Evolutionary conservation across 2,797 vertebrate genomes (phyloP).

Genomic region (Oreonectes daqikongensis): DNA sequence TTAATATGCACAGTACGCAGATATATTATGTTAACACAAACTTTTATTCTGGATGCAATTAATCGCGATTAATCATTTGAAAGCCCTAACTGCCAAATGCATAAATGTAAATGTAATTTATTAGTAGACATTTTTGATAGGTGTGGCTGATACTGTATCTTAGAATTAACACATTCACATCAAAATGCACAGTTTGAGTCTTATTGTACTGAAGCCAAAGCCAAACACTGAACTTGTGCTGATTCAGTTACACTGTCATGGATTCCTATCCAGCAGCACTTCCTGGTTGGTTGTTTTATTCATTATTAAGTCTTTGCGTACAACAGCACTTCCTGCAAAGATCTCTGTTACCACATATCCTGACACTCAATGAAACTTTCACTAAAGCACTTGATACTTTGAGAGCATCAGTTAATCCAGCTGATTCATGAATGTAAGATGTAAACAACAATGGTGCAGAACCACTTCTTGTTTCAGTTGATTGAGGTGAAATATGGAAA

Average conservation of each 20-base stretch:
- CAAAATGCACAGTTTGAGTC: background rate
- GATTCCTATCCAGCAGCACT: conserved; percentile 10
- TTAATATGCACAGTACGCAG: no score
- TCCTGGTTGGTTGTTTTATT: conserved; percentile 7
- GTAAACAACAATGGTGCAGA: no score
- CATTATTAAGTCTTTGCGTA: background rate
- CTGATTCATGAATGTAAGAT: background rate
- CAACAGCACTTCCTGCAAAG: background rate
- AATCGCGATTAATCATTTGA: no score
- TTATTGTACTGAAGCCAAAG: background rate
- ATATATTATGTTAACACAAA: no score
- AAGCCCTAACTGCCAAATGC: no score
- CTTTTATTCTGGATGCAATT: no score
- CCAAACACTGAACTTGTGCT: background rate
- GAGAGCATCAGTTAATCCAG: background rate
- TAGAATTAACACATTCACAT: no score
- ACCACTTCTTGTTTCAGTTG: no score
- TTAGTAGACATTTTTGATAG: no score
- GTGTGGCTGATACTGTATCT: no score
- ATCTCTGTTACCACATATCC: background rate
- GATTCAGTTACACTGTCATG: conserved; percentile 18
- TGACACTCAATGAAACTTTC: background rate
- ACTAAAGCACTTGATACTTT: conserved; percentile 4
- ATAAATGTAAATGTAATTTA: no score
- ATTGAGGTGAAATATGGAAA: background rate